These are phyloP conservation scores for Pseudopipra pipra DNA, from an alignment of 2,113 vertebrate species.

Conservation along the genomic window DNA sequence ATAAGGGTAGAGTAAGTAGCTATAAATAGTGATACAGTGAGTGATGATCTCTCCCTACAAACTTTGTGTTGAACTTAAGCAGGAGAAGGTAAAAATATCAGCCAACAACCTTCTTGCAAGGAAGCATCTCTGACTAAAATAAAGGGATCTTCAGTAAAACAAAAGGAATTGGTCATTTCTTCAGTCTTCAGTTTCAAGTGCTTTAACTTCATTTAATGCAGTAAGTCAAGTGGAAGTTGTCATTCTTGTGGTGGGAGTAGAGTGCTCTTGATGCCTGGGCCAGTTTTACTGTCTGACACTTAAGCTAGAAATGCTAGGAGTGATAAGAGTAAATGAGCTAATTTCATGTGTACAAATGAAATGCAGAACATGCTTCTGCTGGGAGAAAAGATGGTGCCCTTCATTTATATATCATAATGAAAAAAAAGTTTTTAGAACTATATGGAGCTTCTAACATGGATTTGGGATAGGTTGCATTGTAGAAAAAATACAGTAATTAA, in stretches of 20 bases:
- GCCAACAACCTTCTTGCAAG: background rate
- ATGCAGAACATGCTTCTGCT: background rate
- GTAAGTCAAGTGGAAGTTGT: conserved; percentile 26
- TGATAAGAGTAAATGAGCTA: background rate
- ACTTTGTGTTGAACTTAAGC: background rate
- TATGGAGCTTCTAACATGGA: background rate
- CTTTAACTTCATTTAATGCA: background rate
- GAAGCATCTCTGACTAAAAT: background rate
- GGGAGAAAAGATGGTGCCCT: background rate
- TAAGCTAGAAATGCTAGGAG: background rate
- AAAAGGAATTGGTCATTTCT: background rate
- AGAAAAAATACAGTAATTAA: background rate
- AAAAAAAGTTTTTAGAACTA: background rate
- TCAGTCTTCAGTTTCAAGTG: background rate
- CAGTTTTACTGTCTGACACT: background rate
- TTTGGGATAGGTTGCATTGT: background rate
- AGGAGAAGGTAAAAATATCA: background rate
- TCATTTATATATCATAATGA: background rate
- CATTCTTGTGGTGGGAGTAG: background rate
- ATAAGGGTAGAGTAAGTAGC: background rate
- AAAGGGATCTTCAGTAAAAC: background rate
- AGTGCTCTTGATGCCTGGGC: background rate
- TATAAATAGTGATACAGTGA: background rate
- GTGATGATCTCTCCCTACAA: background rate
- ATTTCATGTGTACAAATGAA: background rate